Percentiles rank a stretch among this genome's conserved stretches.
Evolutionary conservation across 2,797 vertebrate species (phyloP).

Genomic region (Caiman crocodilus): DNA sequence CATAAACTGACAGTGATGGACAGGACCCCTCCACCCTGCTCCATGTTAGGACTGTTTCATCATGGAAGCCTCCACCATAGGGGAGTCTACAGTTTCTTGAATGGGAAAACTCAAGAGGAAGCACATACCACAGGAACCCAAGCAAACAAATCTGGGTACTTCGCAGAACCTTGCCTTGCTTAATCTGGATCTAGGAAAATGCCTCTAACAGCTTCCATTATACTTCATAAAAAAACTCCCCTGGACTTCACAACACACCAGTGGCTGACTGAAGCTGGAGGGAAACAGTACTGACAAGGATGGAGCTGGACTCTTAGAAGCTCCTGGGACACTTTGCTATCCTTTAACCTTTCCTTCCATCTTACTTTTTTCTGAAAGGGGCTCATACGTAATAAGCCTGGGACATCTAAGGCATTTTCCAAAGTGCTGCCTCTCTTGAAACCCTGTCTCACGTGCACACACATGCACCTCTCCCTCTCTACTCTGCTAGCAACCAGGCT

Average conservation of each 20-base stretch:
- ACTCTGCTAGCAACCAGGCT: background rate
- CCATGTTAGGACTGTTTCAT: background rate
- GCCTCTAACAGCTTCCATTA: background rate
- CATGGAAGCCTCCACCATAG: background rate
- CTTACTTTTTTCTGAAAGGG: background rate
- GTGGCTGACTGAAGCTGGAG: background rate
- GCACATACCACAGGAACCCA: background rate
- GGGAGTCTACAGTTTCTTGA: background rate
- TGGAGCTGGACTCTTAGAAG: fast-evolving
- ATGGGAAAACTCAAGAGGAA: background rate
- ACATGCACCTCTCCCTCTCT: background rate
- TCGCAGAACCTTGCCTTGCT: background rate
- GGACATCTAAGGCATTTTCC: fast-evolving
- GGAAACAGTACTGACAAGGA: background rate
- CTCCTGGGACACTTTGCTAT: background rate
- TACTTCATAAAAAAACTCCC: background rate
- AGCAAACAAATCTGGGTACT: background rate
- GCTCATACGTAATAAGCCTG: background rate
- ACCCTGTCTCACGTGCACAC: fast-evolving
- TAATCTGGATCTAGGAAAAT: background rate
- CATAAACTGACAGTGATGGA: background rate
- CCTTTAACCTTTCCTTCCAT: background rate
- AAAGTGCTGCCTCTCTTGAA: background rate
- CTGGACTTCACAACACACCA: fast-evolving
- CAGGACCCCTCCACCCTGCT: background rate